Evolutionary conservation across 92 coral and sea anemone genomes (phyloP).

Genomic region (Meandrina meandrites): DNA sequence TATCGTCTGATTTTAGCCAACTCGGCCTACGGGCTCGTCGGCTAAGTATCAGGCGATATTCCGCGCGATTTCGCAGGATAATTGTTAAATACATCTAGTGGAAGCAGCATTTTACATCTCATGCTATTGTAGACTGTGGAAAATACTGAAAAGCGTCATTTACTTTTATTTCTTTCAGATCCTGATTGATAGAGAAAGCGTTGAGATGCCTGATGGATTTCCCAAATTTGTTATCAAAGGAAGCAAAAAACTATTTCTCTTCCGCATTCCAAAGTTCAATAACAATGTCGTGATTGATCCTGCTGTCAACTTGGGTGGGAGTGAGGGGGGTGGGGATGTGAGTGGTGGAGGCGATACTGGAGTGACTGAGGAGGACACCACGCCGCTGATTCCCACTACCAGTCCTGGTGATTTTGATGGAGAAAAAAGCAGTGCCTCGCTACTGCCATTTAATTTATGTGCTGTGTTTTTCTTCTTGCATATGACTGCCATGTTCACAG

Average conservation of each 20-base stretch:
- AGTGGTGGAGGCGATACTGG: background rate
- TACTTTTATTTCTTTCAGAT: background rate
- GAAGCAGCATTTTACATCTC: too few relatives aligned
- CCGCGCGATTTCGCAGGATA: too few relatives aligned
- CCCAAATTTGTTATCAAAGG: conserved; percentile 18
- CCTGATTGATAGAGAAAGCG: background rate
- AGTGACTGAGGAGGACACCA: background rate
- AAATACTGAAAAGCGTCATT: too few relatives aligned
- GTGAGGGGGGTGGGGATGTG: background rate
- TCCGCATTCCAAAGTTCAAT: conserved; percentile 48
- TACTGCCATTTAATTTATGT: background rate
- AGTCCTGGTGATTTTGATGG: background rate
- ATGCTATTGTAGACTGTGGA: too few relatives aligned
- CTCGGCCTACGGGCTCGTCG: too few relatives aligned
- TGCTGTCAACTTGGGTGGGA: background rate
- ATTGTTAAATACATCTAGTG: too few relatives aligned
- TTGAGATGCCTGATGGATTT: conserved; percentile 29
- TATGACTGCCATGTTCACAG: background rate
- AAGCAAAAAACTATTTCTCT: background rate
- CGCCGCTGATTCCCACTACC: background rate
- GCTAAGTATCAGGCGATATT: too few relatives aligned
- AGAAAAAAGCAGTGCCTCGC: background rate
- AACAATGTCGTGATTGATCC: conserved; percentile 34
- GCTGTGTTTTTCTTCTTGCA: background rate
- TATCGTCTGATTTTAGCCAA: too few relatives aligned